Evolutionary conservation across 2,113 vertebrate genomes (phyloP).

Genomic region (Hyperopisus bebe): DNA sequence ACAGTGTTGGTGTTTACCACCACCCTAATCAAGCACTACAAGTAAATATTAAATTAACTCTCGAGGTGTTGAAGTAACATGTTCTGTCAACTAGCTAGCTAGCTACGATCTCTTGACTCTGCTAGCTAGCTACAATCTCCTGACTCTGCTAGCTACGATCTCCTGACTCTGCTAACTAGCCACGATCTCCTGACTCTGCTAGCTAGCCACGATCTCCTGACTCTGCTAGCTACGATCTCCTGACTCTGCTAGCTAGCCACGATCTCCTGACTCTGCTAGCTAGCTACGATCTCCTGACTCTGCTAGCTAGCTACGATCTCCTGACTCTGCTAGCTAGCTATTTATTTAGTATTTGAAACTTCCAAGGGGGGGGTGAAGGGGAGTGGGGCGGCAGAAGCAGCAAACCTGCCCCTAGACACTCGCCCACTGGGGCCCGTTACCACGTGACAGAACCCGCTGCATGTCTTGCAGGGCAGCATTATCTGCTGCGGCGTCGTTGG

Average conservation of each 20-base stretch:
- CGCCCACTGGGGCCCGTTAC: neutral
- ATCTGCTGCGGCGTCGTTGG: constrained; percentile 72
- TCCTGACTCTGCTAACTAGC: too few species aligned
- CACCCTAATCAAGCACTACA: neutral
- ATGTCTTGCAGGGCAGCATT: constrained; percentile 75
- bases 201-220: too few species aligned
- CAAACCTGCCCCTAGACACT: neutral
- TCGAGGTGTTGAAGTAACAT: neutral
- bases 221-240: too few species aligned
- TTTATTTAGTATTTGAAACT: neutral
- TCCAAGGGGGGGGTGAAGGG: neutral
- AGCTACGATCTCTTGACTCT: too few species aligned
- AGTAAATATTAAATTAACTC: neutral
- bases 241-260: too few species aligned
- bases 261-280: too few species aligned
- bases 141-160: too few species aligned
- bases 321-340: neutral
- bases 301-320: too few species aligned
- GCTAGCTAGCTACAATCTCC: too few species aligned
- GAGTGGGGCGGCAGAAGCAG: neutral
- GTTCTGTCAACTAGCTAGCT: too few species aligned
- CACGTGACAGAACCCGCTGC: neutral
- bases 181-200: too few species aligned
- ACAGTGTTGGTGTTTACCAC: neutral
- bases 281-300: too few species aligned